Base-by-base conservation (phyloP, 1,140 invertebrate species). In the Drosophila littoralis region DNA sequence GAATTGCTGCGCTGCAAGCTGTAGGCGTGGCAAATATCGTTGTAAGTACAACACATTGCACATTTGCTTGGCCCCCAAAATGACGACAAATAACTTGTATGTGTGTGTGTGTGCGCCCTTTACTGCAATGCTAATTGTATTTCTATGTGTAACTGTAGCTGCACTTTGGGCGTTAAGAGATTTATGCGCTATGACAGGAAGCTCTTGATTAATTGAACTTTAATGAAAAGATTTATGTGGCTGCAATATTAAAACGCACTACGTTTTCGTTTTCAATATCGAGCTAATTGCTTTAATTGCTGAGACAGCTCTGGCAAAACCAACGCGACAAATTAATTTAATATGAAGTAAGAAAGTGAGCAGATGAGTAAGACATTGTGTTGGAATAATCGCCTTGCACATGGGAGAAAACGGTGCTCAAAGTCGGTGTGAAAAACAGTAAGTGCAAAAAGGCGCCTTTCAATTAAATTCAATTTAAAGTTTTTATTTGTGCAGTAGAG, bases 191-290 rank as follows among this genome's bases (percentile, higher is more conserved):
- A 50, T 77, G 83, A 89, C 84, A 89, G 84, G 84, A 88, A 75
- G 67, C 80, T 69, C 61, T 77, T 88, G 83, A 88, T 88, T 88
- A 88, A 88, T 88, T 89, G 83, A 88, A 88, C 79, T 88, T 89
- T 89, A 88, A 88, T 89, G 79, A 83, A 83, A 89, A 88, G 83
- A 88, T 88, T 88, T 88, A 88, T 88, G 83, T 77, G 80, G 72
- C 46, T 83, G 77, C 84, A 77, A 80, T 88, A 88, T 79, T 89
- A 80, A 86, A 88, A 80, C 59, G 22, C 59, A 40, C 17, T 64
- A 58, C 54, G 42, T 50, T 71, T 58, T 59, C 46, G 65, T 22
- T 55, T 46, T 67, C 33, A 28, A 35, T n/a, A 46, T 63, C 35
- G 6, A 38, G 66, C 71, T 88, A 88, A 85, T 85, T 88, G 83